Evolutionary conservation across 2,888 invertebrate species (phyloP).

Genomic region (Drosophila trichaetosa): DNA sequence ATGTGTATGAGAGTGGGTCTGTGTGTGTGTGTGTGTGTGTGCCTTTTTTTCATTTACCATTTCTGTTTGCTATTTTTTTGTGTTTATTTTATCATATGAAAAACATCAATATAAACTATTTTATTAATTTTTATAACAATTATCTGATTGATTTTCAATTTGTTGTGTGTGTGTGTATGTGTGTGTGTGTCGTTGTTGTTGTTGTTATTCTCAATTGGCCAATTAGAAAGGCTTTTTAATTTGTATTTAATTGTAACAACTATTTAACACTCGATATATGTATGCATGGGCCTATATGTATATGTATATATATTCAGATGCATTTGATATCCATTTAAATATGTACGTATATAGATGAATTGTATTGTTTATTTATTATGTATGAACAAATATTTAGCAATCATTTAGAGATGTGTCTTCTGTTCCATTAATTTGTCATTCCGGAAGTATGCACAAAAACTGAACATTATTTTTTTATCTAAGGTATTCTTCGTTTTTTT

Average conservation of each 20-base stretch:
- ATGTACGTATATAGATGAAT: slow-evolving; percentile 47
- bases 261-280: slow-evolving; percentile 76
- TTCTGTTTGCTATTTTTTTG: slow-evolving; percentile 26
- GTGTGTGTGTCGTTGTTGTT: slow-evolving; percentile 3
- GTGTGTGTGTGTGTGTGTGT: slow-evolving; percentile 5
- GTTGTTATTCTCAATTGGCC: slow-evolving; percentile 35
- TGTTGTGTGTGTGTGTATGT: slow-evolving; percentile 19
- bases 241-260: slow-evolving; percentile 65
- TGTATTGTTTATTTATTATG: slow-evolving; percentile 21
- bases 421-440: slow-evolving; percentile 13
- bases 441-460: slow-evolving; percentile 34
- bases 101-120: slow-evolving; percentile 74
- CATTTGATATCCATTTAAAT: slow-evolving; percentile 55
- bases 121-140: slow-evolving; percentile 54
- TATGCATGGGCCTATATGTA: slow-evolving; percentile 28
- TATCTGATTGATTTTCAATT: slow-evolving; percentile 40
- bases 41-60: slow-evolving; percentile 8
- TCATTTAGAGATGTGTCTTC: slow-evolving; percentile 6
- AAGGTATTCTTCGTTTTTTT: neutral
- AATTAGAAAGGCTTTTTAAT: slow-evolving; percentile 4
- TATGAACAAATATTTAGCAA: slow-evolving; percentile 40
- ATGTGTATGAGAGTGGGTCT: slow-evolving; percentile 6
- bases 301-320: slow-evolving; percentile 36
- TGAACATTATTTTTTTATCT: slow-evolving; percentile 16
- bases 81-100: slow-evolving; percentile 50